phyloP scores from a whole-genome alignment of 2,797 vertebrate genomes.

The Bradypodion pumilum region DNA sequence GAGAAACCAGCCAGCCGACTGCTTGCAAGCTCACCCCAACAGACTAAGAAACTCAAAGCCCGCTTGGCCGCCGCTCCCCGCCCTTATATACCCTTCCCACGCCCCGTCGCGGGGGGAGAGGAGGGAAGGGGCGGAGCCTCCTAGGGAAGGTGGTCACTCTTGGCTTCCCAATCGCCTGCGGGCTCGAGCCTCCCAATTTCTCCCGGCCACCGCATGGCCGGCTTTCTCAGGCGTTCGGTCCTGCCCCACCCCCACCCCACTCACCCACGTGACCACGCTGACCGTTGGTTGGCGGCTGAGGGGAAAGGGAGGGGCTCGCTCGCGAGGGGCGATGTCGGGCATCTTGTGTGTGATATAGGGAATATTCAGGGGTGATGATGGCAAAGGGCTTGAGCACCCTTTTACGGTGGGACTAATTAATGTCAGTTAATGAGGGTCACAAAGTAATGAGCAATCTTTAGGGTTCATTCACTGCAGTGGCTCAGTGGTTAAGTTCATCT shows the following conservation, averaged over 20 bases:
- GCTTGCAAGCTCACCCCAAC: slow-evolving; percentile 48
- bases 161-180: slow-evolving; percentile 4
- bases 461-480: too few relatives aligned
- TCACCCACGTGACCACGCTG: neutral
- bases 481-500: too few relatives aligned
- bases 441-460: too few relatives aligned
- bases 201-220: neutral
- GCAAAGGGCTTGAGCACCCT: too few relatives aligned
- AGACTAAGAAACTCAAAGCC: slow-evolving; percentile 49
- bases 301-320: rapidly evolving
- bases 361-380: too few relatives aligned
- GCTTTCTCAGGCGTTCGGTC: neutral
- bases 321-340: neutral
- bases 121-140: slow-evolving; percentile 9
- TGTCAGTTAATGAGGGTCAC: too few relatives aligned
- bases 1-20: neutral
- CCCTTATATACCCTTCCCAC: slow-evolving; percentile 44
- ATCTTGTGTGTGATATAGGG: too few relatives aligned
- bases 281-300: slow-evolving; percentile 10
- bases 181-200: neutral
- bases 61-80: neutral
- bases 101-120: neutral
- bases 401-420: too few relatives aligned
- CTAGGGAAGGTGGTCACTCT: neutral
- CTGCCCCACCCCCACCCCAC: too few relatives aligned